phyloP scores from a whole-genome alignment of 2,113 vertebrate genomes.

The Bos taurus region ARS-UCD2.0 NC_037336.1:97804501-97805000 shows the following conservation, averaged over 20 bases:
- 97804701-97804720: constrained; percentile 76
- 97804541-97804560: constrained; percentile 66
- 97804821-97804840: constrained; percentile 82
- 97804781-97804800: constrained; percentile 85
- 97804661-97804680: constrained; percentile 32
- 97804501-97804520: constrained; percentile 57
- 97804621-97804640: constrained; percentile 54
- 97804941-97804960: constrained; percentile 65
- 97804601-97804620: constrained; percentile 57
- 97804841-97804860: constrained; percentile 77
- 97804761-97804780: constrained; percentile 82
- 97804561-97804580: constrained; percentile 72
- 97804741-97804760: constrained; percentile 82
- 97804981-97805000: not conserved
- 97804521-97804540: constrained; percentile 64
- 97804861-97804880: constrained; percentile 75
- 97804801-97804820: constrained; percentile 88
- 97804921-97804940: constrained; percentile 65
- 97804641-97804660: constrained; percentile 36
- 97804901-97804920: constrained; percentile 66
- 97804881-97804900: constrained; percentile 59
- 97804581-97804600: constrained; percentile 69
- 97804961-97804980: not conserved
- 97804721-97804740: constrained; percentile 65
- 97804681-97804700: constrained; percentile 81